phyloP scores from a whole-genome alignment of 2,888 invertebrate genomes.

The Athalia cordata region DNA sequence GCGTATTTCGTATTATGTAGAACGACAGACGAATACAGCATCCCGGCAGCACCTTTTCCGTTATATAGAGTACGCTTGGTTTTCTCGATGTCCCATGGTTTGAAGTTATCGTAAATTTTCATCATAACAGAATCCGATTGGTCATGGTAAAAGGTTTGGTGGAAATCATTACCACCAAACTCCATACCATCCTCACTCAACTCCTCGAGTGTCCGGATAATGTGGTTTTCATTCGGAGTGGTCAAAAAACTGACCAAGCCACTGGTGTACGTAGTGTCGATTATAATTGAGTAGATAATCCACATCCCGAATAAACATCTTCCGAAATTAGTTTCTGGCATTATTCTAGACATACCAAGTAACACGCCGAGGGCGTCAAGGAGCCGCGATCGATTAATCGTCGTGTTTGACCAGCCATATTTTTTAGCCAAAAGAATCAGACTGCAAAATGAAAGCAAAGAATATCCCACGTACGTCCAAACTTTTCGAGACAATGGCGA shows the following conservation, averaged over 20 bases:
- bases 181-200: neutral
- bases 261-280: constrained; percentile 9
- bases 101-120: constrained; percentile 24
- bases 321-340: constrained; percentile 11
- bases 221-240: neutral
- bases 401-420: neutral
- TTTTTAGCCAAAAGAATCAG: neutral
- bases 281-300: constrained; percentile 14
- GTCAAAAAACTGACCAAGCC: constrained; percentile 40
- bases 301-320: constrained; percentile 20
- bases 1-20: no score
- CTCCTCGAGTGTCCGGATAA: constrained; percentile 21
- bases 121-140: constrained; percentile 15
- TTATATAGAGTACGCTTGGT: neutral
- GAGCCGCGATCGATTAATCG: neutral
- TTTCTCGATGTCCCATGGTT: neutral
- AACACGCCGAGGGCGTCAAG: constrained; percentile 20
- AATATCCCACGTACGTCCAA: neutral
- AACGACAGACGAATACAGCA: neutral
- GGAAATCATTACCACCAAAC: constrained; percentile 1
- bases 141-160: constrained; percentile 26
- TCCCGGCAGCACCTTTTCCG: neutral
- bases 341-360: neutral
- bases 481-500: neutral
- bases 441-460: neutral